Evolutionary conservation across 2,888 invertebrate genomes (phyloP).

Genomic region (Pyrgus malvae): DNA sequence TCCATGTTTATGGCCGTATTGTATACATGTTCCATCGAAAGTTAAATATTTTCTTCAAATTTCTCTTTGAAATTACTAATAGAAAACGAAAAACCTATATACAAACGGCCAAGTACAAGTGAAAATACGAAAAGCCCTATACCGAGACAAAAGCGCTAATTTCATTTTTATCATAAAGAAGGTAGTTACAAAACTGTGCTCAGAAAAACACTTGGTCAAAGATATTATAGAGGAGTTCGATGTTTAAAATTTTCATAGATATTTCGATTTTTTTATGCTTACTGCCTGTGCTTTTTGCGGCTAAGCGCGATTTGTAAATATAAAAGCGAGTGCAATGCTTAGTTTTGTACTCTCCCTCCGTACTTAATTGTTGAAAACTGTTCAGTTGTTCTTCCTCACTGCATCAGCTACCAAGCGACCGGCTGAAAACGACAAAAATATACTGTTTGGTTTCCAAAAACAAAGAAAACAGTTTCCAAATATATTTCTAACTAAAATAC

Average conservation of each 20-base stretch:
- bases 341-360: constrained; percentile 49
- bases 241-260: constrained; percentile 29
- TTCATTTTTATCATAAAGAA: constrained; percentile 15
- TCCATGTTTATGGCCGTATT: background rate
- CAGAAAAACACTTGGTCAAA: background rate
- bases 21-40: background rate
- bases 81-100: too few species aligned
- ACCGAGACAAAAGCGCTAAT: constrained; percentile 13
- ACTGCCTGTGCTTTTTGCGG: constrained; percentile 29
- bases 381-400: constrained; percentile 63
- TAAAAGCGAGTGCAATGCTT: constrained; percentile 39
- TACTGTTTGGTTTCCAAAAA: too few species aligned
- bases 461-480: too few species aligned
- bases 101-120: too few species aligned
- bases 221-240: constrained; percentile 7
- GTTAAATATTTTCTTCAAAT: too few species aligned
- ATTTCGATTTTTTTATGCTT: constrained; percentile 26
- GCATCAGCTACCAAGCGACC: constrained; percentile 61
- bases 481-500: too few species aligned
- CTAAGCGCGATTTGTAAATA: constrained; percentile 35
- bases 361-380: constrained; percentile 32
- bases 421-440: constrained; percentile 55
- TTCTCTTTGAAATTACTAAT: too few species aligned
- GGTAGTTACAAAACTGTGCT: constrained; percentile 7
- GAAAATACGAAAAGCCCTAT: constrained; percentile 17